phyloP scores from a whole-genome alignment of 2,888 invertebrate species.

The Drosophila ezoana region DNA sequence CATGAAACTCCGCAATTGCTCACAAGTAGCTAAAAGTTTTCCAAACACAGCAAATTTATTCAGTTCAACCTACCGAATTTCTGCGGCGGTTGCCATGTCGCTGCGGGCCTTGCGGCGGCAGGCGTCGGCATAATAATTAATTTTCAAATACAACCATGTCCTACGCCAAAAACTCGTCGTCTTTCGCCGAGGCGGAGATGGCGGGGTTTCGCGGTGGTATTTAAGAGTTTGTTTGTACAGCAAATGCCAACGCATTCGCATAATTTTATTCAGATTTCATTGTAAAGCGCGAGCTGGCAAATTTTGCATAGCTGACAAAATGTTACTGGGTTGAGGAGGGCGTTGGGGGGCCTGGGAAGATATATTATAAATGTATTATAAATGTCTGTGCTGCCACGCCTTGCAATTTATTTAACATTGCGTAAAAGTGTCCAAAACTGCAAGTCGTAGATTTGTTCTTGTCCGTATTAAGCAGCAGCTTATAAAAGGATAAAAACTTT shows the following conservation, averaged over 20 bases:
- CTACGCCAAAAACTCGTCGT: constrained; percentile 24
- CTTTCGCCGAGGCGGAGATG: not conserved
- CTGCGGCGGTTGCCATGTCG: not conserved
- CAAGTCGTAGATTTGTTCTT: constrained; percentile 50
- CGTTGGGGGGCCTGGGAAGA: not conserved
- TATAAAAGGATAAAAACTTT: not conserved
- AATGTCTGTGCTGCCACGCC: constrained; percentile 16
- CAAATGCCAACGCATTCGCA: constrained; percentile 37
- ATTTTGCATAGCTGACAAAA: constrained; percentile 51
- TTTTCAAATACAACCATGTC: constrained; percentile 43
- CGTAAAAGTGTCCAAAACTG: constrained; percentile 45
- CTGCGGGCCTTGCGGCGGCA: not conserved
- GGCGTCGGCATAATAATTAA: constrained; percentile 48
- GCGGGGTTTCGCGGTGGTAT: not conserved
- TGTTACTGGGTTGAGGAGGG: not conserved
- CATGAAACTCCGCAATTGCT: constrained; percentile 42
- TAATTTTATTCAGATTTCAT: constrained; percentile 52
- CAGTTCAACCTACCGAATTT: not conserved
- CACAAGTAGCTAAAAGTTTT: constrained; percentile 21
- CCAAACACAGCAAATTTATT: constrained; percentile 26
- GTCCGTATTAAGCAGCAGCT: not conserved
- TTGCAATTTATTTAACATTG: constrained; percentile 53
- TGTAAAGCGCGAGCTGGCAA: constrained; percentile 41
- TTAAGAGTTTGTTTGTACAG: constrained; percentile 32
- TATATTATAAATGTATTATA: constrained; percentile 20